Conservation (phyloP, 2,113 vertebrate genomes). For the Datnioides undecimradiatus region DNA sequence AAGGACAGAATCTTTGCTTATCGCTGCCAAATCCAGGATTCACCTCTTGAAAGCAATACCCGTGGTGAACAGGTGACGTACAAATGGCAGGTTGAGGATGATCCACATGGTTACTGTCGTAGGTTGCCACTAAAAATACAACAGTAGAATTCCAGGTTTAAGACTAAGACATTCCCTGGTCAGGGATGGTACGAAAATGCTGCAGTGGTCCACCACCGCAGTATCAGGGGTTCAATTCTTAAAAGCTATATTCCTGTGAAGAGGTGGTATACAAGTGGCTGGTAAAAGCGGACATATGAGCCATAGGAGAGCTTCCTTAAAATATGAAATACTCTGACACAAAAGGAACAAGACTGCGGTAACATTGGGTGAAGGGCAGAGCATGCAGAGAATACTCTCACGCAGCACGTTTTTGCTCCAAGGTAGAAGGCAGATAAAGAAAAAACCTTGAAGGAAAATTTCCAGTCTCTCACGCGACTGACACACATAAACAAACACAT, state of each 20-base stretch:
- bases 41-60: not conserved
- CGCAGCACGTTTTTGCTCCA: not conserved
- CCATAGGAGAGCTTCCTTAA: not conserved
- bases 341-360: not conserved
- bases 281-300: slow-evolving; percentile 13
- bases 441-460: too few species aligned
- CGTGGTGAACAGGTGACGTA: not conserved
- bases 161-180: too few species aligned
- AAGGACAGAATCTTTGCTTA: not conserved
- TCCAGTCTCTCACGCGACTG: too few species aligned
- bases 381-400: not conserved
- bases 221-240: not conserved
- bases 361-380: not conserved
- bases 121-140: not conserved
- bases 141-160: too few species aligned
- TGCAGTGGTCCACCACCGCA: not conserved
- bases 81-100: not conserved
- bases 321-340: not conserved
- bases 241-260: not conserved
- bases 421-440: too few species aligned
- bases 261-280: not conserved
- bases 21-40: not conserved
- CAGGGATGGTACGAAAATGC: too few species aligned
- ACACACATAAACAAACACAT: too few species aligned
- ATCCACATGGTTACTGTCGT: not conserved